These are phyloP conservation scores for Dasypolia templi DNA, from an alignment of 2,888 invertebrate genomes.

Conservation along the genomic window DNA sequence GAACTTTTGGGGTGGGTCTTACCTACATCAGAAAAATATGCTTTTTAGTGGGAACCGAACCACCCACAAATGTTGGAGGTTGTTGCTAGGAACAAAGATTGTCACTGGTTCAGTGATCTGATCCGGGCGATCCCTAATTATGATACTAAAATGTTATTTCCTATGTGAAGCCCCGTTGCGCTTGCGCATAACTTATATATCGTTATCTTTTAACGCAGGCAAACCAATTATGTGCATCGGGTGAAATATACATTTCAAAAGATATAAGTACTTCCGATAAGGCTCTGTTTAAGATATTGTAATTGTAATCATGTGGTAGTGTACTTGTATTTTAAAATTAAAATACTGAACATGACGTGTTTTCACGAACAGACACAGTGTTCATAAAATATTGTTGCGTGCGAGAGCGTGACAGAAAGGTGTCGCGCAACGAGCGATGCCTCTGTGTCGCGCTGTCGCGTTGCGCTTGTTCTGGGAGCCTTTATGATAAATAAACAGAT, in stretches of 20 bases:
- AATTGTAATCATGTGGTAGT: background rate
- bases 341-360: background rate
- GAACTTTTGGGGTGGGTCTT: background rate
- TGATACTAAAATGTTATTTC: background rate
- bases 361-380: background rate
- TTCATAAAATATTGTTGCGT: slow-evolving; percentile 27
- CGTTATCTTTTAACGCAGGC: no score
- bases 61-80: background rate
- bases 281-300: background rate
- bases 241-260: slow-evolving; percentile 33
- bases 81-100: background rate
- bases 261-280: slow-evolving; percentile 4
- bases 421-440: no score
- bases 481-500: slow-evolving; percentile 14
- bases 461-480: no score
- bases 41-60: background rate
- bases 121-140: background rate
- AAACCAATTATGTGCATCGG: no score
- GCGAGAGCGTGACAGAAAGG: no score
- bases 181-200: slow-evolving; percentile 7
- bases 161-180: background rate
- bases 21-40: background rate
- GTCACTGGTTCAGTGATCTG: no score
- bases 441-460: no score
- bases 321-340: background rate